Base-by-base conservation (phyloP, 2,797 vertebrate species). In the Avahi laniger region DNA sequence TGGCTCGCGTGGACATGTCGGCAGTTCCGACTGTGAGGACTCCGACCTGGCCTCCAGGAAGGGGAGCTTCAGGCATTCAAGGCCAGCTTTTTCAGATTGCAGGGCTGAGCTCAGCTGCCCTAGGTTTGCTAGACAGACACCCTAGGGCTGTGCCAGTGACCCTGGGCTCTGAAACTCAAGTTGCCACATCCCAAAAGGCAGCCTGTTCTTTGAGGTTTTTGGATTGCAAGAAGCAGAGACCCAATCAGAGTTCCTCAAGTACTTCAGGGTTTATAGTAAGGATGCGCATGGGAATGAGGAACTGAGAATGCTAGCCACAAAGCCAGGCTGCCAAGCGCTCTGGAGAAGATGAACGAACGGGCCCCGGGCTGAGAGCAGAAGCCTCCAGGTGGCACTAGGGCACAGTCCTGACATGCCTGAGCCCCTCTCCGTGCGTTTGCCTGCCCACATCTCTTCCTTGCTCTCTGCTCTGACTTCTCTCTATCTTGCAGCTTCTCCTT, bases 361-460 rank as follows among this genome's bases (percentile, higher is more conserved):
- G 18, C 12, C 59, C 11, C 50, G 26, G 59, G 17, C 63, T 67
- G 33, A 67, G 86, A 35, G 12, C 50, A 79, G 50, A 11, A 54
- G 41, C 0, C 4, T 12, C 59, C 7, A 38, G 33, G 33, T 18
- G 33, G 33, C 33, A 38, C 33, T 5, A 9, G 13, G 24, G 2
- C n/a, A 54, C 9, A 30, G 41, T 50, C 6, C 46, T 57, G 76
- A 22, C 0, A 2, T 2, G 1, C 9, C n/a, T 30, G 28, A 38
- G 59, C 73, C 61, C 48, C 46, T 69, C 7, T 57, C 4, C 26
- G 43, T 2, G 10, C 0, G 4, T 30, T 70, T 52, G 4, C 14
- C 65, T 46, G 10, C 41, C 11, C 2, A 73, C 2, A 46, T 81
- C 73, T 90, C 41, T 35, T 83, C 50, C 57, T 87, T 43, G 54